These are phyloP conservation scores for Corydoras sp. DNA, from an alignment of 2,113 vertebrate species.

Conservation along the genomic window DNA sequence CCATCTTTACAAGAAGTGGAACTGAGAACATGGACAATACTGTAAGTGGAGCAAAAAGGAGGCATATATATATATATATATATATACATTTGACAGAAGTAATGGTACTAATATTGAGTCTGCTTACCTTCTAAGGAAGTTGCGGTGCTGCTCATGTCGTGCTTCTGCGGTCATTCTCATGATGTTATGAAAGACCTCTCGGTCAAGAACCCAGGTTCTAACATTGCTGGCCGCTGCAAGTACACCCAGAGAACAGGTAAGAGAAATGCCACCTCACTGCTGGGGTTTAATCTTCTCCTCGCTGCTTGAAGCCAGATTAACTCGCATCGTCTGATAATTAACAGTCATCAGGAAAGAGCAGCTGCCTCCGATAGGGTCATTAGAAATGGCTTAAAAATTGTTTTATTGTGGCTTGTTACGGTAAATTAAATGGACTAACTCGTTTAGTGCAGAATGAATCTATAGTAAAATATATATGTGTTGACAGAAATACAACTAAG, in stretches of 20 bases:
- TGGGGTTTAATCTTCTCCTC: conserved; percentile 2
- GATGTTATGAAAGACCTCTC: conserved; percentile 89
- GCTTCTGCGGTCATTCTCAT: conserved; percentile 88
- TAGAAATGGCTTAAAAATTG: not conserved
- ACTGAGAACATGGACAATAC: too few relatives aligned
- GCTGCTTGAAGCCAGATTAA: conserved; percentile 5
- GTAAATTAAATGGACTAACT: not conserved
- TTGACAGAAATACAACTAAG: too few relatives aligned
- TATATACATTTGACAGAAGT: too few relatives aligned
- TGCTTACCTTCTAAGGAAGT: conserved; percentile 84
- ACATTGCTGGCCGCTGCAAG: conserved; percentile 75
- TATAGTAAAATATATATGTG: too few relatives aligned
- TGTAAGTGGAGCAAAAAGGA: too few relatives aligned
- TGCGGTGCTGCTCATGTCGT: conserved; percentile 81
- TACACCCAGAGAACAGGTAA: conserved; percentile 29
- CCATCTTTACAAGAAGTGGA: too few relatives aligned
- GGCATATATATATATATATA: too few relatives aligned
- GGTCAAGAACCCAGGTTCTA: conserved; percentile 85
- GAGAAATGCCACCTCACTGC: conserved; percentile 2
- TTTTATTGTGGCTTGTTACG: conserved; percentile 5
- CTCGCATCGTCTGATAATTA: not conserved
- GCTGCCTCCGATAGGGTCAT: conserved; percentile 14
- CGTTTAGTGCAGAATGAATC: too few relatives aligned
- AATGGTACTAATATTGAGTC: not conserved
- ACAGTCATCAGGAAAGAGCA: conserved; percentile 15